Evolutionary conservation across 2,888 invertebrate species (phyloP), one percentile per base, ranked within the genome.

Genomic region (Pyrgus malvae): DNA sequence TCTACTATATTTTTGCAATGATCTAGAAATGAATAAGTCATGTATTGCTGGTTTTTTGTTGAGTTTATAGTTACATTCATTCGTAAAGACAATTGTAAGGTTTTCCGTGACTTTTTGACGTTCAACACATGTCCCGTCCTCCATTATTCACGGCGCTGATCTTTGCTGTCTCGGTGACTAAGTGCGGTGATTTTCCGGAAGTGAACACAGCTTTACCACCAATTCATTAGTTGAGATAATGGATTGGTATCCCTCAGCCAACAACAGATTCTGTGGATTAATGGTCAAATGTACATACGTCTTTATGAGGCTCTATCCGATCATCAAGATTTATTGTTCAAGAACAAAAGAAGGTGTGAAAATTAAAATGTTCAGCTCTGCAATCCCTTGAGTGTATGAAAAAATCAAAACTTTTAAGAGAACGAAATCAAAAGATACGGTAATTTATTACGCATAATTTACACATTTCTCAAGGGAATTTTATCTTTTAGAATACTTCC

Each of bases 181-280:
- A 53, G 38, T 53, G 53, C 35, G 14, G 44, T 23, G 38, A 54
- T 54, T 25, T 54, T 54, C 40, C 54, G 46, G 54, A 40, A 33
- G 35, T 45, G 53, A 38, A 45, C 45, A 46, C 38, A 53, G 46
- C 38, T 38, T 31, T 46, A 54, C 31, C 25, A 40, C 16, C 40
- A 46, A 46, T 46, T 46, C 53, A 54, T 54, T 54, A 40, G 21
- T 33, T 46, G 16, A 40, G 53, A 46, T 54, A 54, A 54, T 54
- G 53, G 53, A 29, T 4, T 44, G 35, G 33, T 37, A 25, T 19
- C 17, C 25, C 23, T 25, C 16, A 17, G 19, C 48, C 37, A 17
- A 2, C 17, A 27, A 38, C 38, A 38, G 27, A 38, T 27, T 27
- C 27, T 38, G 19, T 38, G 17, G 27, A 48, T 37, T 48, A 48